Conservation (phyloP, 2,888 invertebrate species). For the Lasioglossum oenotherae region DNA sequence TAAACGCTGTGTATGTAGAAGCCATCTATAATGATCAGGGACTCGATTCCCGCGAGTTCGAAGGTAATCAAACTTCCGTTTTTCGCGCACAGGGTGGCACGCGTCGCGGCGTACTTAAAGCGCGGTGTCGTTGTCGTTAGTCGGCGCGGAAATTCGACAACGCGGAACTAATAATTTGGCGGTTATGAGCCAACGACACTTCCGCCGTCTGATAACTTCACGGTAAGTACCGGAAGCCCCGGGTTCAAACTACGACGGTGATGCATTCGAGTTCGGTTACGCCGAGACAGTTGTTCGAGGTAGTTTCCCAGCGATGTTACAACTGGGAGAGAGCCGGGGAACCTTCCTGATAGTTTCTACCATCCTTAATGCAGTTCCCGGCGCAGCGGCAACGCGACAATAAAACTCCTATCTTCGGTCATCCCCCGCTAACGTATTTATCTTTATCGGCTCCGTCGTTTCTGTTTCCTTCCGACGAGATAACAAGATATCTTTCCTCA, state of each 20-base stretch:
- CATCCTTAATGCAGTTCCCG: constrained; percentile 55
- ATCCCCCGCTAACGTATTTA: constrained; percentile 17
- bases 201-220: constrained; percentile 66
- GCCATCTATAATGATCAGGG: not conserved
- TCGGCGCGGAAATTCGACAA: constrained; percentile 27
- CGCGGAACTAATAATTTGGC: constrained; percentile 58
- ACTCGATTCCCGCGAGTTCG: not conserved
- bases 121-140: constrained; percentile 22
- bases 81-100: not conserved
- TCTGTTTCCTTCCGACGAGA: not conserved
- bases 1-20: not conserved
- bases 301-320: constrained; percentile 57
- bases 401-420: constrained; percentile 37
- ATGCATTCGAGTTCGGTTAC: constrained; percentile 67
- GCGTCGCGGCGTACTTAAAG: not conserved
- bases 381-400: constrained; percentile 22
- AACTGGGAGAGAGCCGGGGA: constrained; percentile 30
- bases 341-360: constrained; percentile 48
- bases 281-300: constrained; percentile 64
- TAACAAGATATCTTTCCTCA: not conserved
- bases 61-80: not conserved
- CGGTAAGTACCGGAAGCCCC: constrained; percentile 62
- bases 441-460: constrained; percentile 8
- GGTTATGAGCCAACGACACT: constrained; percentile 68
- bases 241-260: constrained; percentile 60